Evolutionary conservation across 2,113 vertebrate genomes (phyloP), one percentile per base, ranked within the genome.

Genomic region (Mesitornis unicolor): DNA sequence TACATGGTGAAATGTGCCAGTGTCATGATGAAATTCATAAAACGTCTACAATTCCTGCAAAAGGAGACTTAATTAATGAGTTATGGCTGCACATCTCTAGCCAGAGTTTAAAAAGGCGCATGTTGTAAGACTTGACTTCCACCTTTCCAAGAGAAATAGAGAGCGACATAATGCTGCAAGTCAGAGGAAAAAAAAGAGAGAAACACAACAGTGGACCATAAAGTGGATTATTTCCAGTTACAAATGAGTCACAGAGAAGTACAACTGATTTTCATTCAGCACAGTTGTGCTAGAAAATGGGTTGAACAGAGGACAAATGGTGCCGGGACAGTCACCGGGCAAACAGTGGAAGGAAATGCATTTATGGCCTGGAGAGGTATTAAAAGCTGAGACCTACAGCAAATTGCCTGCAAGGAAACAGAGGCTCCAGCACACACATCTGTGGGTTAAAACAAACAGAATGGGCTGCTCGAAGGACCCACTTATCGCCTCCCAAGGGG

Each of bases 61-160:
- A 96, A 89, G 88, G 70, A 95, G 80, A 92, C 71, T 93, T 96
- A 92, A 97, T 97, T 83, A 95, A 87, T 45, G 70, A 86, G 80
- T 45, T 84, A 69, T 2, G 53, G 68, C 53, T 79, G 76, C 83
- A 61, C 50, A 17, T 82, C 85, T 85, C 63, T 50, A 82, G 22
- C 40, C 74, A 25, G 61, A 93, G 76, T 68, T 64, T 36, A 75
- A 88, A 89, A 16, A 45, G 86, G 35, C 95, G 54, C 51, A 78
- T 28, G 13, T 61, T 13, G 11, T 31, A 53, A 16, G n/a, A 65
- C 42, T 24, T 56, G 53, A 26, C 54, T 60, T 67, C 0, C 2
- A 92, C 63, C 45, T 59, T 70, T 11, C 31, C 54, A 28, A n/a
- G 48, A 70, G 89, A 56, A 60, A 48, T 0, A 40, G 50, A 47